phyloP scores from a whole-genome alignment of 2,888 invertebrate genomes.

The Trachelus iudaicus region DNA sequence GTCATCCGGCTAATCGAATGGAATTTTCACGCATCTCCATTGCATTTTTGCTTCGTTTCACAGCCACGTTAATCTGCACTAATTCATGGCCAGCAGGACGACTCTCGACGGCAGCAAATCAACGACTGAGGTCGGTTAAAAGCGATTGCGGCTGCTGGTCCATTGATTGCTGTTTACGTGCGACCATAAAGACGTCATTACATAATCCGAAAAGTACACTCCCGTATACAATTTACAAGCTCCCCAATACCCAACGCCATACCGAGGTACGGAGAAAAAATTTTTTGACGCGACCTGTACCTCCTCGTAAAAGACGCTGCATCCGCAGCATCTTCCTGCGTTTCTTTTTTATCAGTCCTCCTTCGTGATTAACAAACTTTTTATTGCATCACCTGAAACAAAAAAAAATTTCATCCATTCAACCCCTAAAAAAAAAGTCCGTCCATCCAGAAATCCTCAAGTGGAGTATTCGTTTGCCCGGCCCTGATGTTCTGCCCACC shows the following conservation, averaged over 20 bases:
- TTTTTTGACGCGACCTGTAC: not conserved
- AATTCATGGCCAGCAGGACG: slow-evolving; percentile 30
- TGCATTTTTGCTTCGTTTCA: not conserved
- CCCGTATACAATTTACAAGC: slow-evolving; percentile 50
- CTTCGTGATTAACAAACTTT: not conserved
- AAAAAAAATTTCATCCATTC: not conserved
- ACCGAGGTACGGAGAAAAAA: not conserved
- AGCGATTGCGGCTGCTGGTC: slow-evolving; percentile 35
- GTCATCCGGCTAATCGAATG: not conserved
- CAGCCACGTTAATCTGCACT: slow-evolving; percentile 30
- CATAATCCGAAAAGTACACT: slow-evolving; percentile 47
- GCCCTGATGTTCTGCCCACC: slow-evolving; percentile 61
- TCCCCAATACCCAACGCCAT: not conserved
- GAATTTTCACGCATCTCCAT: not conserved
- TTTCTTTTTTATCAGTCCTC: not conserved
- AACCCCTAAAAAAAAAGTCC: no score
- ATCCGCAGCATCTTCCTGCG: not conserved
- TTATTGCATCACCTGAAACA: not conserved
- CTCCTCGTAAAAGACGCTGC: not conserved
- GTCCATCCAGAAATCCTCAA: not conserved
- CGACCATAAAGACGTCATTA: slow-evolving; percentile 56
- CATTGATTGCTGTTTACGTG: slow-evolving; percentile 56
- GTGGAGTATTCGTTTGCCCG: slow-evolving; percentile 26
- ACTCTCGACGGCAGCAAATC: not conserved
- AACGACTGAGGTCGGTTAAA: not conserved